Evolutionary conservation across 1,140 invertebrate species (phyloP), one percentile per base, ranked within the genome.

Genomic region (Tetramorium parvispinum): DNA sequence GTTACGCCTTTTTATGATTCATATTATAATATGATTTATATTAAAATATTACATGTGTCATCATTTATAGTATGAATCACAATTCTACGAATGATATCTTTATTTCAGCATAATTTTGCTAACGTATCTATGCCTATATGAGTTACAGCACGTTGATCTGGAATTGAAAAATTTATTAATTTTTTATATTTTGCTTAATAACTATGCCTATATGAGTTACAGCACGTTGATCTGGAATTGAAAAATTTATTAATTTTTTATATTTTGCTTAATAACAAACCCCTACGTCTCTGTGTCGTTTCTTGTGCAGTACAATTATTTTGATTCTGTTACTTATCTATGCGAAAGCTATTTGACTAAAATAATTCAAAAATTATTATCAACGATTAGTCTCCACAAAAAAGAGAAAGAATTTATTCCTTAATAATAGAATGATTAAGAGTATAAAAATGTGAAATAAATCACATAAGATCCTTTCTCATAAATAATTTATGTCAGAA

Each of bases 251-350:
- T n/a, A 51, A 10, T 18, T 3, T 46, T 16, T 46, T 10, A 0
- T 82, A 57, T 21, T 82, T 37, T 21, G 57, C 32, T 32, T 32
- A 32, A 32, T 0, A 43, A 43, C 40, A 43, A 43, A 43, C 10
- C 32, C 3, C 46, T 46, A 3, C 3, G 46, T 46, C 46, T 46
- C 46, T 46, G 10, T 46, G 0, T 24, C 2, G 0, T 68, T 46
- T 46, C 6, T 32, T 65, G 37, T 51, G 11, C 11, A 18, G 63
- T 18, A 10, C 5, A 24, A 13, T 70, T 65, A 71, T 71, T 71
- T 27, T 37, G 32, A 24, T 82, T 82, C 21, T 24, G 43, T 57
- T 71, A 68, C n/a, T 53, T 27, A 32, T 40, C 21, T 82, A 51
- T 11, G 46, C n/a, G 37, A 71, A 18, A 16, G 49, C 32, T 71